Conservation (phyloP, 2,113 vertebrate species). For the Oreochromis tanganicae region DNA sequence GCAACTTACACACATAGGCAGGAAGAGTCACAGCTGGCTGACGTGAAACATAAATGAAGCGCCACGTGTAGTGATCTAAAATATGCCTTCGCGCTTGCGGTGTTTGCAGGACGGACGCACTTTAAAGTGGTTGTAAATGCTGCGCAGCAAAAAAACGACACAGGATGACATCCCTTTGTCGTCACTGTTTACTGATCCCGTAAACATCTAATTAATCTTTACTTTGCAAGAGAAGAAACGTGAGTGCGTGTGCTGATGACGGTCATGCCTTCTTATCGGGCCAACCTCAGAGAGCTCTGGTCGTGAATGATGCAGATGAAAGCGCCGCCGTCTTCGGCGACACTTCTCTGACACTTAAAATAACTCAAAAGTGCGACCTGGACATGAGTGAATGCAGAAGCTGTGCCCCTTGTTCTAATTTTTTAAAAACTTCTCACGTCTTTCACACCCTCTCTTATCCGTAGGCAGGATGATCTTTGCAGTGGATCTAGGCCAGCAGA, state of each 20-base stretch:
- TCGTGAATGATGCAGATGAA: slow-evolving; percentile 23
- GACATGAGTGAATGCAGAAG: slow-evolving; percentile 31
- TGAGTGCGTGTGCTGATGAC: not conserved
- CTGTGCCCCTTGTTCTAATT: not conserved
- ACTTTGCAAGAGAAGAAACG: not conserved
- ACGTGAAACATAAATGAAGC: not conserved
- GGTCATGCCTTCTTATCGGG: not conserved
- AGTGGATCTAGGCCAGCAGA: not conserved
- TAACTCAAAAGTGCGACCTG: slow-evolving; percentile 33
- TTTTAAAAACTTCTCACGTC: not conserved
- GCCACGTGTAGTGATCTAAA: not conserved
- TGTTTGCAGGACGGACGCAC: not conserved
- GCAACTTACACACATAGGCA: not conserved
- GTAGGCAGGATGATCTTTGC: not conserved
- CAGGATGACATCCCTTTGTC: not conserved
- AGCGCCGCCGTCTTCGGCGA: not conserved
- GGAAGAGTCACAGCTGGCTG: slow-evolving; percentile 2
- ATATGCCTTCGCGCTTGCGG: not conserved
- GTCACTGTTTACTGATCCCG: not conserved
- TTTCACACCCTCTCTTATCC: not conserved
- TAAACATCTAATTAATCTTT: not conserved
- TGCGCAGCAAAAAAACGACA: not conserved
- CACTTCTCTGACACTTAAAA: slow-evolving; percentile 57
- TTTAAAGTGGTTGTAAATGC: not conserved
- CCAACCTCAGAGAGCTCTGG: not conserved